Percentiles rank a stretch among this genome's conserved stretches.
phyloP scores from a whole-genome alignment of 2,797 vertebrate genomes.

The Brachymystax lenok region DNA sequence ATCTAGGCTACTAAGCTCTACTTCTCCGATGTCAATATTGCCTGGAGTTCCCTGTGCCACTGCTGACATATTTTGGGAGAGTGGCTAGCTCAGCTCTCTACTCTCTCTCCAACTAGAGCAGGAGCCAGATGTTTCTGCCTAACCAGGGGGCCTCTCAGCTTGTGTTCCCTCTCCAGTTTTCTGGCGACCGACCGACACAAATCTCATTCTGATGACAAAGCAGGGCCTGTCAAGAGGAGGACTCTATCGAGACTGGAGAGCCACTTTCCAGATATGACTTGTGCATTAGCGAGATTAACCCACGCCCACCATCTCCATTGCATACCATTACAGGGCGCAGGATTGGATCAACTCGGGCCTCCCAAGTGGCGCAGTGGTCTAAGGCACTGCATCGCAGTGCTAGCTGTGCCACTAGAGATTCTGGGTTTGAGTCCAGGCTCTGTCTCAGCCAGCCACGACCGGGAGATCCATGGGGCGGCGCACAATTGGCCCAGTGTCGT shows the following conservation, averaged over 20 bases:
- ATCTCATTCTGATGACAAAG: slow-evolving; percentile 60
- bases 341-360: neutral
- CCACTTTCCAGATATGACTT: slow-evolving; percentile 57
- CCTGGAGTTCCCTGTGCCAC: slow-evolving; percentile 23
- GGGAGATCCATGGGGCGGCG: too few relatives aligned
- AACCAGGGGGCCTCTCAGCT: slow-evolving; percentile 29
- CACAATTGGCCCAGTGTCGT: too few relatives aligned
- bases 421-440: too few relatives aligned
- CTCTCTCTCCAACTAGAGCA: slow-evolving; percentile 20
- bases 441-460: too few relatives aligned
- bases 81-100: neutral
- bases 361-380: too few relatives aligned
- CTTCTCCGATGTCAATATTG: slow-evolving; percentile 17
- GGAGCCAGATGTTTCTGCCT: slow-evolving; percentile 41
- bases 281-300: slow-evolving; percentile 73
- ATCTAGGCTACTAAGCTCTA: slow-evolving; percentile 19
- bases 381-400: too few relatives aligned
- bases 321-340: slow-evolving; percentile 33
- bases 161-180: slow-evolving; percentile 1
- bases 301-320: slow-evolving; percentile 61
- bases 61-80: slow-evolving; percentile 12
- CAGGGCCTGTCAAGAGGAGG: slow-evolving; percentile 65
- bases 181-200: slow-evolving; percentile 28
- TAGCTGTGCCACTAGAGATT: too few relatives aligned
- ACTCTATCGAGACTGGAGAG: slow-evolving; percentile 60